These are phyloP conservation scores for Dendrolimus houi DNA, from an alignment of 2,888 invertebrate species.

Conservation along the genomic window DNA sequence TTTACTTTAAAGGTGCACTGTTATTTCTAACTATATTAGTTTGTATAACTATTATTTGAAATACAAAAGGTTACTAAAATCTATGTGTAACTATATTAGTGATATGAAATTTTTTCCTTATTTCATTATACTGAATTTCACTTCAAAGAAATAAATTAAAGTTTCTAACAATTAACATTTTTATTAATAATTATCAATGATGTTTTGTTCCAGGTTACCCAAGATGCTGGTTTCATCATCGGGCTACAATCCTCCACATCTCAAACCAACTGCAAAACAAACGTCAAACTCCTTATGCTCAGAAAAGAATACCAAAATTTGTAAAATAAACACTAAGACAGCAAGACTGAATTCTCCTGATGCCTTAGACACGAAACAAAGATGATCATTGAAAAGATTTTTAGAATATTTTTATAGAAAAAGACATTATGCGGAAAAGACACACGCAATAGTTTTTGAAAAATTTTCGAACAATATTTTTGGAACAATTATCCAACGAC, in stretches of 20 bases:
- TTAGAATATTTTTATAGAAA: slow-evolving; percentile 33
- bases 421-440: slow-evolving; percentile 33
- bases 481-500: slow-evolving; percentile 31
- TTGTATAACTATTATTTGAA: no score
- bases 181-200: background rate
- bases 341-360: slow-evolving; percentile 52
- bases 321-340: slow-evolving; percentile 21
- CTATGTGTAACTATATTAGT: no score
- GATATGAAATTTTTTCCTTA: no score
- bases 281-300: slow-evolving; percentile 11
- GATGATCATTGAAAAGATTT: slow-evolving; percentile 38
- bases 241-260: slow-evolving; percentile 23
- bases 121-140: no score
- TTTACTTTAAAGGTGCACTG: no score
- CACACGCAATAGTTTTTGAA: slow-evolving; percentile 32
- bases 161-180: no score
- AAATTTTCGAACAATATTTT: slow-evolving; percentile 37
- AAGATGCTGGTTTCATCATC: slow-evolving; percentile 52
- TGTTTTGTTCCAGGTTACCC: slow-evolving; percentile 48
- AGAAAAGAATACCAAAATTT: slow-evolving; percentile 26
- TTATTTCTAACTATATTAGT: no score
- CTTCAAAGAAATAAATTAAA: no score
- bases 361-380: slow-evolving; percentile 59
- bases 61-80: no score
- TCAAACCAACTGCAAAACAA: slow-evolving; percentile 13